Conservation (phyloP, 1,140 invertebrate genomes). For the Asobara japonica region DNA sequence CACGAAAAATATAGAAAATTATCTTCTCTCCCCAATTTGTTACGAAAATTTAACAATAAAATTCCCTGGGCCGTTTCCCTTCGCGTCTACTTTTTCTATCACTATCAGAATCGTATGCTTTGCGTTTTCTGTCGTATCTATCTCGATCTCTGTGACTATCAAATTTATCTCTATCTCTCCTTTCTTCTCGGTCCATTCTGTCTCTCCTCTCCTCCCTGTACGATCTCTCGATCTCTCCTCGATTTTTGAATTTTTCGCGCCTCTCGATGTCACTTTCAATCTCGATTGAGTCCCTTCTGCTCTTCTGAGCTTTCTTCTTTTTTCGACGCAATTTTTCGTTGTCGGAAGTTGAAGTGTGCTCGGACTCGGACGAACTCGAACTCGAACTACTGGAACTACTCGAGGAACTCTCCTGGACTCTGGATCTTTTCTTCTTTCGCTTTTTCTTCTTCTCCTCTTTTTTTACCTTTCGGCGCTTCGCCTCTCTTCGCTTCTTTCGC, state of each 20-base stretch:
- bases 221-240: slow-evolving; percentile 39
- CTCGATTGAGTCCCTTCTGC: neutral
- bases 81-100: slow-evolving; percentile 21
- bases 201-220: slow-evolving; percentile 24
- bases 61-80: slow-evolving; percentile 18
- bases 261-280: neutral
- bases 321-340: slow-evolving; percentile 14
- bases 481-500: slow-evolving; percentile 56
- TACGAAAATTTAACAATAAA: slow-evolving; percentile 1
- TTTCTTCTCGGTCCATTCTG: slow-evolving; percentile 40
- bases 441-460: slow-evolving; percentile 18
- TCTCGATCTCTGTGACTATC: slow-evolving; percentile 21
- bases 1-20: no score
- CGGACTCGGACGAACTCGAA: slow-evolving; percentile 9
- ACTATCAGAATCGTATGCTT: slow-evolving; percentile 21
- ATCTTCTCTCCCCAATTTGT: no score
- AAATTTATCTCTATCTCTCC: slow-evolving; percentile 19
- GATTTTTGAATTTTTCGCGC: neutral
- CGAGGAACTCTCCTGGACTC: slow-evolving; percentile 1
- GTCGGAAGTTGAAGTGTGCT: slow-evolving; percentile 20
- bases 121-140: slow-evolving; percentile 21
- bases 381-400: slow-evolving; percentile 18
- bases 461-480: slow-evolving; percentile 36
- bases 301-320: slow-evolving; percentile 27
- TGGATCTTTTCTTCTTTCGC: slow-evolving; percentile 34